Evolutionary conservation across 2,113 vertebrate genomes (phyloP).

Genomic region (Cynoglossus semilaevis): DNA sequence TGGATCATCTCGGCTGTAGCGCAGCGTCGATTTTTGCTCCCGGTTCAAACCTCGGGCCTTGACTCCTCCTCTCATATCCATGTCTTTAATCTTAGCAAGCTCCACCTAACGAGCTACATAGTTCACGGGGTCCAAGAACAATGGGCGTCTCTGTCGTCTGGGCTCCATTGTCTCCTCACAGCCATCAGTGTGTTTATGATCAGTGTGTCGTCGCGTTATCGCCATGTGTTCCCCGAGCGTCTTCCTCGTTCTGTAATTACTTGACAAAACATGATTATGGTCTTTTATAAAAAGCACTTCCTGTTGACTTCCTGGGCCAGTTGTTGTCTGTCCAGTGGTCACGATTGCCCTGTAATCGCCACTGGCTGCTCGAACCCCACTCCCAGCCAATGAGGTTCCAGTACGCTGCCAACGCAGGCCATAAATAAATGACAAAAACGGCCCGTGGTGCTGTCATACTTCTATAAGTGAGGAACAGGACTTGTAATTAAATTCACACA

Average conservation of each 20-base stretch:
- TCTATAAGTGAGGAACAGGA: conserved; percentile 55
- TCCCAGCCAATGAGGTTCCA: conserved; percentile 62
- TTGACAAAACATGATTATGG: conserved; percentile 66
- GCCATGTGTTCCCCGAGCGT: conserved; percentile 45
- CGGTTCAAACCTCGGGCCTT: conserved; percentile 61
- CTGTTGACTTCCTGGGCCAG: conserved; percentile 62
- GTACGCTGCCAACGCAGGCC: conserved; percentile 49
- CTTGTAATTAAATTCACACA: conserved; percentile 75
- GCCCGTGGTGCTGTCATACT: conserved; percentile 60
- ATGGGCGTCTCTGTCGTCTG: conserved; percentile 39
- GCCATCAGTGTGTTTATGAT: conserved; percentile 42
- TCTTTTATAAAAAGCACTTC: conserved; percentile 60
- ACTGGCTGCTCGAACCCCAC: conserved; percentile 55
- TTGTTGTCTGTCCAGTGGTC: conserved; percentile 66
- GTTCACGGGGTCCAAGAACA: conserved; percentile 63
- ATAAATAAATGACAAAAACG: conserved; percentile 71
- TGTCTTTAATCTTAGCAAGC: conserved; percentile 71
- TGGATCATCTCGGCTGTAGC: conserved; percentile 81
- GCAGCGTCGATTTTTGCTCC: conserved; percentile 77
- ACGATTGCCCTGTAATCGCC: conserved; percentile 66
- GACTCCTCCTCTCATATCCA: conserved; percentile 67
- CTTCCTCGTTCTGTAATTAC: conserved; percentile 62
- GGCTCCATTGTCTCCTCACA: conserved; percentile 55
- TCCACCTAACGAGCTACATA: conserved; percentile 67
- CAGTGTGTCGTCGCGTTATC: conserved; percentile 51